A percentile compares a stretch with the other conserved stretches of the same genome.
Evolutionary conservation across 2,113 vertebrate genomes (phyloP).

Genomic region (Hirundichthys speculiger): DNA sequence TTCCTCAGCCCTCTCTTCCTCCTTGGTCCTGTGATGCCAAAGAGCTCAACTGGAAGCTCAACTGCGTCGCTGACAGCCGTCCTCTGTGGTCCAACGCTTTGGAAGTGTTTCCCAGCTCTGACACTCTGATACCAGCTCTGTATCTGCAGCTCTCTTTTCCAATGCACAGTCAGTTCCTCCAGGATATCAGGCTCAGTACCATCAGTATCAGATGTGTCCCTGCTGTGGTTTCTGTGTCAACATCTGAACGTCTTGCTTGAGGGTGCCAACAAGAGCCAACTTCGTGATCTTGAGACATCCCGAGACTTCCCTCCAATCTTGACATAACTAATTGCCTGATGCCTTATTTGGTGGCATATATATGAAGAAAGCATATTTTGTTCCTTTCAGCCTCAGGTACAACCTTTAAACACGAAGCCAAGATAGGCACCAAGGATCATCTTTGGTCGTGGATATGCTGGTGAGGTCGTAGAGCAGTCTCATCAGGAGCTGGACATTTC

Average conservation of each 20-base stretch:
- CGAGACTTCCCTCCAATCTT: not conserved
- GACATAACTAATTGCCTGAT: not conserved
- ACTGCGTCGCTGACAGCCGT: too few species aligned
- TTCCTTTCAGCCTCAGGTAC: not conserved
- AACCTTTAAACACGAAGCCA: not conserved
- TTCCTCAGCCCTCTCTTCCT: conserved; percentile 6
- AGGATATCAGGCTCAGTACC: not conserved
- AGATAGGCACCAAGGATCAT: too few species aligned
- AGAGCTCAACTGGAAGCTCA: not conserved
- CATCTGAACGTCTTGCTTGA: not conserved
- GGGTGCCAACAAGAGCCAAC: too few species aligned
- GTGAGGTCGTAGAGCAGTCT: not conserved
- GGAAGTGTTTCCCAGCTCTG: not conserved
- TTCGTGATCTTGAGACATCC: not conserved
- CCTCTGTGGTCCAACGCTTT: not conserved
- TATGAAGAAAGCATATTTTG: not conserved
- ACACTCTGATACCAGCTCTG: not conserved
- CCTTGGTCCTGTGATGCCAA: not conserved
- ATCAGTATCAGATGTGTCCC: too few species aligned
- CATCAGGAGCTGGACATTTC: too few species aligned
- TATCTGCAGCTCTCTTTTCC: not conserved
- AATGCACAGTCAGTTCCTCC: not conserved
- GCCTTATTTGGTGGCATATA: not conserved
- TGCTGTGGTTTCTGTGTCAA: not conserved
- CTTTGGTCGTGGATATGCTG: not conserved